Evolutionary conservation across 2,113 vertebrate genomes (phyloP).

Genomic region (Hydrochoerus hydrochaeris): DNA sequence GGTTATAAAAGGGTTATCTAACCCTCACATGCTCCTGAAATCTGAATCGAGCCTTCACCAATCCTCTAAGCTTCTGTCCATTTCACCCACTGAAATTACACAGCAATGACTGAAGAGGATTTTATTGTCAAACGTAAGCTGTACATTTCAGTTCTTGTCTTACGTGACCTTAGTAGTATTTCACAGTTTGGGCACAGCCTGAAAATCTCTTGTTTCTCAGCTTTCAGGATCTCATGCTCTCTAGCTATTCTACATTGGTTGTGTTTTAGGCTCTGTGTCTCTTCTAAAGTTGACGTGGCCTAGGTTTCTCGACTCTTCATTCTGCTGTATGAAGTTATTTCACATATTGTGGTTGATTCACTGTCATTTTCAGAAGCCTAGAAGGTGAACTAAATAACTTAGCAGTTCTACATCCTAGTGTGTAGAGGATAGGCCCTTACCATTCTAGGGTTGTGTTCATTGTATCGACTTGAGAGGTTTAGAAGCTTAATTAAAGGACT

Average conservation of each 20-base stretch:
- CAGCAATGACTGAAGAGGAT: neutral
- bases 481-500: neutral
- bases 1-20: neutral
- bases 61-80: neutral
- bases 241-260: neutral
- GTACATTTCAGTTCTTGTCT: neutral
- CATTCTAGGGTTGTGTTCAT: neutral
- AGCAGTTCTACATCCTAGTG: neutral
- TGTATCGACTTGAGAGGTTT: neutral
- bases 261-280: neutral
- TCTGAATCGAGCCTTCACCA: neutral
- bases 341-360: neutral
- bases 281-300: neutral
- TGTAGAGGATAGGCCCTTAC: neutral
- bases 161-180: neutral
- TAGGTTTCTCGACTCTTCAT: neutral
- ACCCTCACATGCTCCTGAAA: neutral
- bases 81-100: neutral
- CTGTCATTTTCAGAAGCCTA: neutral
- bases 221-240: neutral
- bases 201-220: neutral
- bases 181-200: neutral
- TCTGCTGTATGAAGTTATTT: neutral
- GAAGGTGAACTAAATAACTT: neutral
- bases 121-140: neutral